Percentiles rank a stretch among this genome's conserved stretches.
Evolutionary conservation across 2,113 vertebrate genomes (phyloP).

Genomic region (Campylomormyrus tamandua): DNA sequence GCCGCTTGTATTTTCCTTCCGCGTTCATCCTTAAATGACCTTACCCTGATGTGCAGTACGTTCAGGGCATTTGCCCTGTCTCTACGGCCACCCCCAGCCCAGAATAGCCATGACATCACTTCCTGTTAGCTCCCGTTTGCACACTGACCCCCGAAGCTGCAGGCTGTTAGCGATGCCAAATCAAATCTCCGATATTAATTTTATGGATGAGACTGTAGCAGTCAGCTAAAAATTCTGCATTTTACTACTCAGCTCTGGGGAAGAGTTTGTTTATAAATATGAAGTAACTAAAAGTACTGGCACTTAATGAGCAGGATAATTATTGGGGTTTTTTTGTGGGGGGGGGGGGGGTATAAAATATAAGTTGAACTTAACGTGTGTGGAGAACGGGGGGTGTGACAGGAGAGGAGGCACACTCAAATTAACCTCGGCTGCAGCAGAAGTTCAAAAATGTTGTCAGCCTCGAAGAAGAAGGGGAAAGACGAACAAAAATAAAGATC

Average conservation of each 20-base stretch:
- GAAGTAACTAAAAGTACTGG: slow-evolving; percentile 30
- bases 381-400: not conserved
- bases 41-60: not conserved
- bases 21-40: not conserved
- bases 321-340: slow-evolving; percentile 16
- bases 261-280: slow-evolving; percentile 43
- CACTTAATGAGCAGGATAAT: slow-evolving; percentile 45
- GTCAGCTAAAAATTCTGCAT: slow-evolving; percentile 19
- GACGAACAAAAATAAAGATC: not conserved
- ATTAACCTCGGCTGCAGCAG: slow-evolving; percentile 4
- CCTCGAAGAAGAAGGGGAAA: not conserved
- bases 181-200: slow-evolving; percentile 20
- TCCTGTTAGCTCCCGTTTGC: not conserved
- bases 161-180: slow-evolving; percentile 10
- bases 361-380: not conserved
- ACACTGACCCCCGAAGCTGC: not conserved
- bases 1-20: not conserved
- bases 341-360: slow-evolving; percentile 2
- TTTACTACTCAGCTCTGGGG: slow-evolving; percentile 31
- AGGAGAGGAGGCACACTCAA: not conserved
- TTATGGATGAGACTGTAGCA: slow-evolving; percentile 17
- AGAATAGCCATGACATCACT: not conserved
- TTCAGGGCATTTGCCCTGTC: not conserved
- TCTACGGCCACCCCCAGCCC: not conserved
- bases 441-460: not conserved